These are phyloP conservation scores for Paratilapia polleni DNA, from an alignment of 2,113 vertebrate genomes.

Conservation along the genomic window DNA sequence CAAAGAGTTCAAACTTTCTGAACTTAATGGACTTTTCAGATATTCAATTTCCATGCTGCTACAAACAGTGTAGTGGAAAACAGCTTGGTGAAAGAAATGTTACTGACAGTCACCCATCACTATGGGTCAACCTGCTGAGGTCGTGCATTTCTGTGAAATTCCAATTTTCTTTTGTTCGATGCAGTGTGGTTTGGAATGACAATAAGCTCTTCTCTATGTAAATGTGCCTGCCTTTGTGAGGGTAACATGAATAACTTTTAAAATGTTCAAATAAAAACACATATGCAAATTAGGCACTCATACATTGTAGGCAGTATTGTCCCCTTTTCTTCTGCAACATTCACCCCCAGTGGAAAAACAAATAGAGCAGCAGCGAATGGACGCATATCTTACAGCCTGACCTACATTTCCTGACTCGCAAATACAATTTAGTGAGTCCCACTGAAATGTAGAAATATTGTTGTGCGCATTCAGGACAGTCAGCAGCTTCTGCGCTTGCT, in stretches of 20 bases:
- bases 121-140: neutral
- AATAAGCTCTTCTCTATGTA: slow-evolving; percentile 37
- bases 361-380: slow-evolving; percentile 56
- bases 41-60: neutral
- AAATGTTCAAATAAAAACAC: slow-evolving; percentile 52
- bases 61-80: neutral
- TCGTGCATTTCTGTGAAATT: slow-evolving; percentile 5
- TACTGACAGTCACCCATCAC: neutral
- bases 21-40: neutral
- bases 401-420: slow-evolving; percentile 54
- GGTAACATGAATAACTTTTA: slow-evolving; percentile 30
- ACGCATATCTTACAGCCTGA: slow-evolving; percentile 57
- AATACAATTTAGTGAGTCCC: slow-evolving; percentile 30
- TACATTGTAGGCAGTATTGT: slow-evolving; percentile 73
- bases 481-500: slow-evolving; percentile 8
- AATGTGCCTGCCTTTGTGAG: slow-evolving; percentile 34
- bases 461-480: slow-evolving; percentile 43
- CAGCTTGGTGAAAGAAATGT: neutral
- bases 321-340: slow-evolving; percentile 53
- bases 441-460: slow-evolving; percentile 18
- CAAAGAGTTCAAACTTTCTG: neutral
- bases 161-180: neutral
- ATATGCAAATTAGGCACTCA: slow-evolving; percentile 76
- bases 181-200: slow-evolving; percentile 10
- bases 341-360: slow-evolving; percentile 53